Percentiles rank a stretch among this genome's conserved stretches.
These are phyloP conservation scores for Dione vanillae DNA, from an alignment of 2,888 invertebrate species.

Conservation along the genomic window DNA sequence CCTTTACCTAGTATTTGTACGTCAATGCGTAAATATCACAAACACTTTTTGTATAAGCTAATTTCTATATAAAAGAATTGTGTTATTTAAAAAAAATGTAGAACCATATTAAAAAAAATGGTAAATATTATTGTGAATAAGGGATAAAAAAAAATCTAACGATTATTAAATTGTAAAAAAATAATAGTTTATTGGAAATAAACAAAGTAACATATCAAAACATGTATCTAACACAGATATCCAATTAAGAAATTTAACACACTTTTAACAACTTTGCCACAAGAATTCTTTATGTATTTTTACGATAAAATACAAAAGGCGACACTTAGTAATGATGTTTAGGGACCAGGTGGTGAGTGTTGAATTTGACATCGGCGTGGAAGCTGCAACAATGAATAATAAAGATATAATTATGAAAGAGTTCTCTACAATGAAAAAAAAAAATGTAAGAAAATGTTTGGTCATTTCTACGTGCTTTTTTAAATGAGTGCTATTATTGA, in stretches of 20 bases:
- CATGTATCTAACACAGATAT: neutral
- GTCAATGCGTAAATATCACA: too few relatives aligned
- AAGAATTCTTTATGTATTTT: neutral
- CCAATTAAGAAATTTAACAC: neutral
- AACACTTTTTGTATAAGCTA: too few relatives aligned
- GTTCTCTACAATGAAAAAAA: neutral
- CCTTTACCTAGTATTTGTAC: neutral
- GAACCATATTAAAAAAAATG: too few relatives aligned
- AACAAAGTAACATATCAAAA: neutral
- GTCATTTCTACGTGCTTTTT: neutral
- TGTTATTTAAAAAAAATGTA: too few relatives aligned
- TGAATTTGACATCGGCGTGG: constrained; percentile 74
- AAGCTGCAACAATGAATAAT: constrained; percentile 60
- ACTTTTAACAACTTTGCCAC: neutral
- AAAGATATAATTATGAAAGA: neutral
- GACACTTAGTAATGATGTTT: constrained; percentile 44
- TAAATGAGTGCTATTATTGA: neutral
- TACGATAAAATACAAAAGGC: neutral
- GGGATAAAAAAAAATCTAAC: neutral
- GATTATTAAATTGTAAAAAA: neutral
- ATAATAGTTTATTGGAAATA: neutral
- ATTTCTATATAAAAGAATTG: too few relatives aligned
- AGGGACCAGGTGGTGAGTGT: constrained; percentile 70
- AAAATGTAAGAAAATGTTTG: neutral
- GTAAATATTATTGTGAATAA: neutral